A percentile compares a stretch with the other conserved stretches of the same genome.
Evolutionary conservation across 1,140 invertebrate genomes (phyloP).

Genomic region (Manduca sexta): DNA sequence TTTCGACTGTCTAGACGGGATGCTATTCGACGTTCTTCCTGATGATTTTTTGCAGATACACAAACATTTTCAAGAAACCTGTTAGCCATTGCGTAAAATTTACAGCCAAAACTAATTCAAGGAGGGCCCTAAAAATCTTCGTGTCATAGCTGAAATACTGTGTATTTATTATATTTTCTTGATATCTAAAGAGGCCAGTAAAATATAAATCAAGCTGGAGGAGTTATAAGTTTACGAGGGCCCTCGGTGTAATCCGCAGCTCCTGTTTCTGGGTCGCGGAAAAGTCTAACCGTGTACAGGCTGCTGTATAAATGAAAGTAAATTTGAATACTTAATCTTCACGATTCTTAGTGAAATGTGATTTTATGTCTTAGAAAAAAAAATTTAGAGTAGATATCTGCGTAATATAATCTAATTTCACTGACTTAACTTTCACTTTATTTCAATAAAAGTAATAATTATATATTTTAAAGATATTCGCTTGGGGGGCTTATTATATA

Average conservation of each 20-base stretch:
- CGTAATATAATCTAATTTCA: conserved; percentile 40
- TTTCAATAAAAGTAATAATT: neutral
- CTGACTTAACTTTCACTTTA: conserved; percentile 19
- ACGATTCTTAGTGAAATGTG: neutral
- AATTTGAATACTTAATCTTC: neutral
- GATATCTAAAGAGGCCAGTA: neutral
- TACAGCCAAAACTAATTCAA: too few relatives aligned
- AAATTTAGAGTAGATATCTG: conserved; percentile 6
- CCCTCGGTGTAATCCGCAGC: conserved; percentile 50
- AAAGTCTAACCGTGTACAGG: conserved; percentile 59
- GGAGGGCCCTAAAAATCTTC: too few relatives aligned
- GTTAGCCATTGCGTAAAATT: too few relatives aligned
- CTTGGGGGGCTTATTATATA: conserved; percentile 34
- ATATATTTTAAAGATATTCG: conserved; percentile 14
- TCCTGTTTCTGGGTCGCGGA: conserved; percentile 51
- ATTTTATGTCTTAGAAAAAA: too few relatives aligned
- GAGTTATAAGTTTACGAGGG: conserved; percentile 36
- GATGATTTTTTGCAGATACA: too few relatives aligned
- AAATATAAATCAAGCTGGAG: conserved; percentile 21
- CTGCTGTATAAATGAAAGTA: conserved; percentile 16
- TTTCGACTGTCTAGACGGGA: too few relatives aligned
- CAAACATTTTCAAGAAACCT: too few relatives aligned
- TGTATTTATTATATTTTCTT: neutral
- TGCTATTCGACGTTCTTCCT: too few relatives aligned
- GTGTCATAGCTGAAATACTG: too few relatives aligned